These are phyloP conservation scores for Stratiomys singularior DNA, from an alignment of 2,888 invertebrate species.

Conservation along the genomic window DNA sequence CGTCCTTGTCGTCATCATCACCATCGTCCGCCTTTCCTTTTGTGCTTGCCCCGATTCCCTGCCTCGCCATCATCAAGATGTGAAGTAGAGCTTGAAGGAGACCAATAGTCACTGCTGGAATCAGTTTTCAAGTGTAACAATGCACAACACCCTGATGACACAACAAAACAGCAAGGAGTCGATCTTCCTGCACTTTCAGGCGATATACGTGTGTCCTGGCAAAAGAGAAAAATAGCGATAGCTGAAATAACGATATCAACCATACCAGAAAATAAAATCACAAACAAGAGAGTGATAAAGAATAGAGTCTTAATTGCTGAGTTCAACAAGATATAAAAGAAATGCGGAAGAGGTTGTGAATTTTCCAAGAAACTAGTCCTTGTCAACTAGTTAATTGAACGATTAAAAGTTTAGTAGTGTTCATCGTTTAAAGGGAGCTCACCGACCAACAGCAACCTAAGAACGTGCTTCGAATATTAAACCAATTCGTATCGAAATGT, in stretches of 20 bases:
- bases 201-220: background rate
- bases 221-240: background rate
- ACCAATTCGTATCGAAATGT: no score
- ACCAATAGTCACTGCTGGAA: slow-evolving; percentile 20
- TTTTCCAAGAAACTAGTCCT: slow-evolving; percentile 29
- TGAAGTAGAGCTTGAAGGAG: slow-evolving; percentile 16
- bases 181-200: background rate
- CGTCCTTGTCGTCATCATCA: background rate
- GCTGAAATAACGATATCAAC: slow-evolving; percentile 10
- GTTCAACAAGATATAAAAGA: background rate
- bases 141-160: slow-evolving; percentile 18
- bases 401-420: slow-evolving; percentile 44
- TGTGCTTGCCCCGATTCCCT: background rate
- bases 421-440: background rate
- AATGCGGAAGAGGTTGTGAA: background rate
- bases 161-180: background rate
- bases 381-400: slow-evolving; percentile 46
- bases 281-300: slow-evolving; percentile 42
- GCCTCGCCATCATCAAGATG: background rate
- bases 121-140: slow-evolving; percentile 10
- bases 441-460: no score
- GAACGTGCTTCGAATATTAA: no score
- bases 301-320: slow-evolving; percentile 42
- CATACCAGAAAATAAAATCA: slow-evolving; percentile 1
- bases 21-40: background rate